These are phyloP conservation scores for Drosophila ezoana DNA, from an alignment of 2,888 invertebrate genomes.

Conservation along the genomic window DNA sequence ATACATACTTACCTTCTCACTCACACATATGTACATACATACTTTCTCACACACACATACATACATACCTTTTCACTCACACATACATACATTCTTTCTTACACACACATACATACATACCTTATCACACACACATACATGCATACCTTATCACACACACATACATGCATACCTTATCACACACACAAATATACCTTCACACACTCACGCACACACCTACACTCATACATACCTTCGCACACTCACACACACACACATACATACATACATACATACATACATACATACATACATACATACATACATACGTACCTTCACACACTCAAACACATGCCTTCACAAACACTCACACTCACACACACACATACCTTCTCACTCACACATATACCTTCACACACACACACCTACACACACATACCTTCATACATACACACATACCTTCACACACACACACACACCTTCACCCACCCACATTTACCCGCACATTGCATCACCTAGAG, in stretches of 20 bases:
- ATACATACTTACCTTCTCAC: constrained; percentile 2
- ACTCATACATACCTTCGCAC: not conserved
- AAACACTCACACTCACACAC: too few species aligned
- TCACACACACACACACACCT: constrained; percentile 6
- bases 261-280: constrained; percentile 3
- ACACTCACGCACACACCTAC: constrained; percentile 18
- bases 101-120: constrained; percentile 16
- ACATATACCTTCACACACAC: not conserved
- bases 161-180: constrained; percentile 1
- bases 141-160: too few species aligned
- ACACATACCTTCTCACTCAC: not conserved
- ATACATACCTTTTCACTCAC: too few species aligned
- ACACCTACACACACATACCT: not conserved
- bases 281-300: constrained; percentile 16
- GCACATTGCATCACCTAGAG: constrained; percentile 37
- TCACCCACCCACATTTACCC: constrained; percentile 10
- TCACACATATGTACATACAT: constrained; percentile 18
- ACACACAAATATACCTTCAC: not conserved
- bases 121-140: too few species aligned
- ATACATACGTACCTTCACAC: too few species aligned
- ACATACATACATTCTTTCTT: not conserved
- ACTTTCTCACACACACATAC: constrained; percentile 19
- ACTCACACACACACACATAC: constrained; percentile 14
- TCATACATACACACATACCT: too few species aligned
- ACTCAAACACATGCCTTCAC: too few species aligned